Evolutionary conservation across 2,113 vertebrate species (phyloP), one percentile per base, ranked within the genome.

Genomic region (Diadophis punctatus): DNA sequence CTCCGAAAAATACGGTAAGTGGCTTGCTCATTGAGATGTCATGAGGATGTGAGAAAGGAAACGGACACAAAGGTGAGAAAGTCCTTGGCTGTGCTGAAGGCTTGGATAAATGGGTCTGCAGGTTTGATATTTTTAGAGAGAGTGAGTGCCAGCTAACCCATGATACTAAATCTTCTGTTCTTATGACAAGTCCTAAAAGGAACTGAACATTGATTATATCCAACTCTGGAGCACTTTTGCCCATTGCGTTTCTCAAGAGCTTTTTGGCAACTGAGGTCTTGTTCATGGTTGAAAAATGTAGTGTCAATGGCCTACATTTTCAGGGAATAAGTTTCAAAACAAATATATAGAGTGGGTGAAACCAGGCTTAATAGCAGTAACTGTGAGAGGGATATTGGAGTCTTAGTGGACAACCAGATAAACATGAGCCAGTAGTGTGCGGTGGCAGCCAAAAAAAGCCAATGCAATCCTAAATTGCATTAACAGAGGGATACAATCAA

Each of bases 91-190:
- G 58, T 49, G n/a, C 84, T 46, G 34, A 86, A 92, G 80, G 3
- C 92, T 63, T n/a, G 74, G 90, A 88, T 89, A 95, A 91, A 90
- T 86, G 89, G 87, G 27, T 39, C 27, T 90, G 60, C 53, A 86
- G 63, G 34, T 88, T 88, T 88, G 89, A 9, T 93, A 94, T 92
- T 94, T 92, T 94, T 93, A 92, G 94, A 49, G 43, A n/a, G 27
- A 58, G 84, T 27, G 87, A 92, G 90, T 85, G 89, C 63, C 86
- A 58, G 93, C 94, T 92, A 68, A 58, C 89, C 63, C 86, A 87
- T 92, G 86, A 93, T 43, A 88, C 86, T 80, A 80, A 80, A 80
- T 80, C 74, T 43, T 80, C n/a, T 80, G 16, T 39, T 80, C 89
- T 85, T 88, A 3, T 92, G 90, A 88, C 60, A 88, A 93, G 92